Percentiles rank a stretch among this genome's conserved stretches.
Conservation (phyloP, 1,140 invertebrate species). For the Drosophila littoralis region DNA sequence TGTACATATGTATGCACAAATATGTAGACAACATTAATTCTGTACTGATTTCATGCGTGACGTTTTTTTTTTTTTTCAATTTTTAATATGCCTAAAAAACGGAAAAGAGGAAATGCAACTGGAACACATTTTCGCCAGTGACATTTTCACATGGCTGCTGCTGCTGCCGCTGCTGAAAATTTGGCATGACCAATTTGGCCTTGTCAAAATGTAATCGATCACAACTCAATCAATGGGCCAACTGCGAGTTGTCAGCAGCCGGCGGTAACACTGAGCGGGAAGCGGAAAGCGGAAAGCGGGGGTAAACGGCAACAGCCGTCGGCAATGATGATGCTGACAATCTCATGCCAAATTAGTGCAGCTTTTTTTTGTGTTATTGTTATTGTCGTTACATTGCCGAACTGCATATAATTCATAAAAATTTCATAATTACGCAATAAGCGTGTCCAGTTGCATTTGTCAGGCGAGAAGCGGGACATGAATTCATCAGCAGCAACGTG, state of each 20-base stretch:
- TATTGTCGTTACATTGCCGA: slow-evolving; percentile 19
- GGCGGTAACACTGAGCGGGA: not conserved
- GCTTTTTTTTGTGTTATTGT: slow-evolving; percentile 51
- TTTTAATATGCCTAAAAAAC: slow-evolving; percentile 5
- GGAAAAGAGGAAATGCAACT: slow-evolving; percentile 11
- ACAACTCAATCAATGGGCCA: slow-evolving; percentile 73
- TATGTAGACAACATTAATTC: not conserved
- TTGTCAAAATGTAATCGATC: slow-evolving; percentile 83
- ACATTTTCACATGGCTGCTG: slow-evolving; percentile 47
- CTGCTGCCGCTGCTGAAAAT: slow-evolving; percentile 27
- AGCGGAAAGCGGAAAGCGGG: not conserved
- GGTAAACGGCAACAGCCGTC: slow-evolving; percentile 21
- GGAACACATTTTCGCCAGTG: slow-evolving; percentile 9
- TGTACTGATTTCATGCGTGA: not conserved
- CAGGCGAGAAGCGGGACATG: slow-evolving; percentile 36
- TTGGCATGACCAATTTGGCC: slow-evolving; percentile 71
- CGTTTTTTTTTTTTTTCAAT: not conserved
- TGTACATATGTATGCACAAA: not conserved
- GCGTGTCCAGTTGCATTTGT: slow-evolving; percentile 75
- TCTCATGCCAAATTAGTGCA: slow-evolving; percentile 80
- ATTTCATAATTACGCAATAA: slow-evolving; percentile 81
- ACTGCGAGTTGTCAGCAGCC: slow-evolving; percentile 53
- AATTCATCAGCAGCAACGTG: slow-evolving; percentile 66
- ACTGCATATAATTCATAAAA: slow-evolving; percentile 73
- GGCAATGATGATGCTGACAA: slow-evolving; percentile 58